Conservation (phyloP, 2,888 invertebrate genomes). For the Caenorhabditis sp. region DNA sequence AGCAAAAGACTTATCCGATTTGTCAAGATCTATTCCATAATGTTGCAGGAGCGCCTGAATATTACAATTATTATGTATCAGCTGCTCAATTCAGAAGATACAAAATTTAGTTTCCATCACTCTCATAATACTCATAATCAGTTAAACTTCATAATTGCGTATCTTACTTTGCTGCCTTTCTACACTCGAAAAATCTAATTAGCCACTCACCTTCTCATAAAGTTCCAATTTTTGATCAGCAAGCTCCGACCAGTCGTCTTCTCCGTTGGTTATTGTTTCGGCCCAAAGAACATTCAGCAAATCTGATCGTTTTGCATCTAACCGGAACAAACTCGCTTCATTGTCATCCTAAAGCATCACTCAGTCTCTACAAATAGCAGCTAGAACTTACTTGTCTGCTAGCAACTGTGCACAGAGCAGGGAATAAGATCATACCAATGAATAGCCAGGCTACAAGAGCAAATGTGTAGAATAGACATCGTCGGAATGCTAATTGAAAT, state of each 20-base stretch:
- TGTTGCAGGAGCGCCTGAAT: conserved; percentile 55
- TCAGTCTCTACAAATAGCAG: not conserved
- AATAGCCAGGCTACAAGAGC: conserved; percentile 67
- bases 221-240: conserved; percentile 77
- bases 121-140: too few relatives aligned
- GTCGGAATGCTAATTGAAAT: conserved; percentile 73
- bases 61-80: too few relatives aligned
- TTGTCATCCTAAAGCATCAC: conserved; percentile 40
- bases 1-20: conserved; percentile 61
- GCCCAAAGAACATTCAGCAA: conserved; percentile 76
- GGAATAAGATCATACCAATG: conserved; percentile 69
- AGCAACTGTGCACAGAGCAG: conserved; percentile 41
- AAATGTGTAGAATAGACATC: conserved; percentile 72
- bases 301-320: conserved; percentile 75
- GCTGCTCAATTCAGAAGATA: too few relatives aligned
- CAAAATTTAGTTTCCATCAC: too few relatives aligned
- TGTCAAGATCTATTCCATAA: conserved; percentile 44
- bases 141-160: too few relatives aligned
- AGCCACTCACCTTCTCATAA: conserved; percentile 73
- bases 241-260: conserved; percentile 75
- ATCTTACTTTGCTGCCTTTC: too few relatives aligned
- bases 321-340: conserved; percentile 49
- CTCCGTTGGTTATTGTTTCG: conserved; percentile 73
- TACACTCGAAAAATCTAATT: too few relatives aligned
- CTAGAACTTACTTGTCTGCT: conserved; percentile 35